Base-by-base conservation (phyloP, 1,140 invertebrate species). In the Pogonus chalceus region DNA sequence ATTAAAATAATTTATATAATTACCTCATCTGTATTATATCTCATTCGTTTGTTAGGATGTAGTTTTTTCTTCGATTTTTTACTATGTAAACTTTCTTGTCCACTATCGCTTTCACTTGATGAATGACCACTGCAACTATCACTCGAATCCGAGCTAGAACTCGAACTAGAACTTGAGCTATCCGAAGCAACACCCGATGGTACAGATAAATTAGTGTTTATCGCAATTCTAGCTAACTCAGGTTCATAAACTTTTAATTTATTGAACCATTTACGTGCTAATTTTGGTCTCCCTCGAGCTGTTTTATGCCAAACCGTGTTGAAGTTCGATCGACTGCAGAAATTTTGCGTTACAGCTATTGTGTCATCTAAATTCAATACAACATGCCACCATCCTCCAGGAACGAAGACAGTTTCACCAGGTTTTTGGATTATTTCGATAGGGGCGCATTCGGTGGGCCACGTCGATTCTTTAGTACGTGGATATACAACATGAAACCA, bases 231-330 rank as follows among this genome's bases (percentile, higher is more conserved):
- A 14, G 90, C 90, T 49, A 97, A 69, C 20, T 93, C 88, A 0
- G 90, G 87, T 56, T 90, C 84, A 64, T 87, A 83, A 58, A 79
- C 78, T 69, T 79, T 67, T 31, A 79, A 64, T 51, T 72, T 66
- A 59, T 70, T 73, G 12, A 77, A 60, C 76, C 75, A 79, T 63
- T 74, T 78, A 35, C 57, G 52, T 0, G 94, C 96, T 51, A 99
- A 73, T 71, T 98, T 98, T 22, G 95, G 95, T 49, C 95, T 75
- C 18, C 95, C 94, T 35, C 93, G 78, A 51, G 96, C 89, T 35
- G 95, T 98, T 79, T 98, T 98, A 68, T 98, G 94, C 95, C 95
- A 98, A 0, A 97, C 93, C 23, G 96, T 82, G 4, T 92, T 92
- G 70, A 99, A 97, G 75, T 98, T 99, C 1, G 90, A 92, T 48